phyloP scores from a whole-genome alignment of 2,113 vertebrate genomes.

The Odocoileus hemionus region DNA sequence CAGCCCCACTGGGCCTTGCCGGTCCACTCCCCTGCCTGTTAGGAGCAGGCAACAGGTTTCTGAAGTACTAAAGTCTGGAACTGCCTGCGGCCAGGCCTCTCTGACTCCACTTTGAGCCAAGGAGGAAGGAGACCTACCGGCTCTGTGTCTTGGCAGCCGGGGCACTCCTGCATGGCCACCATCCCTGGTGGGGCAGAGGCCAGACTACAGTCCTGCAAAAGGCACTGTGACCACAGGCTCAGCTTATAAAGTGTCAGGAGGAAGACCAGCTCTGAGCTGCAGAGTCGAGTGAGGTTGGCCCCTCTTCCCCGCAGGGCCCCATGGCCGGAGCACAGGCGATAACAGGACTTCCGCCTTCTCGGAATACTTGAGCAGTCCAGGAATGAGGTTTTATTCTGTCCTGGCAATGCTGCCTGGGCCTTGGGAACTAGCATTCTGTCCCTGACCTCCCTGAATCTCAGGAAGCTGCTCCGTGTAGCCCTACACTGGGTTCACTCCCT shows the following conservation, averaged over 20 bases:
- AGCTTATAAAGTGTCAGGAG: not conserved
- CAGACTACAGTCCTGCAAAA: not conserved
- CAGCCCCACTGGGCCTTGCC: not conserved
- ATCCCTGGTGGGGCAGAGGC: not conserved
- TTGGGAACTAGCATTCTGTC: not conserved
- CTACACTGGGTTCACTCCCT: not conserved
- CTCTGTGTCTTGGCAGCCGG: not conserved
- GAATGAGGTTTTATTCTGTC: slow-evolving; percentile 37
- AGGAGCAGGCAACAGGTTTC: not conserved
- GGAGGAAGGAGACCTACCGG: not conserved
- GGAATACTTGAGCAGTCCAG: not conserved
- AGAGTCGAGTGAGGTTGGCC: slow-evolving; percentile 24
- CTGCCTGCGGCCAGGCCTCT: not conserved
- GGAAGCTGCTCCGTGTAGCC: not conserved
- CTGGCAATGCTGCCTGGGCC: not conserved
- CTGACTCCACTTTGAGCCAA: not conserved
- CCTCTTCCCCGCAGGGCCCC: not conserved
- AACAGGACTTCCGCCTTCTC: not conserved
- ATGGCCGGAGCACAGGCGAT: not conserved
- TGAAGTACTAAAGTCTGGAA: not conserved
- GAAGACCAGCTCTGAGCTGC: not conserved
- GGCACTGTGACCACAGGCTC: not conserved
- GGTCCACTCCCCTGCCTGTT: not conserved
- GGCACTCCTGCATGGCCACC: not conserved
- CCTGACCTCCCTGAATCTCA: not conserved